phyloP scores from a whole-genome alignment of 2,888 invertebrate genomes.

The Aproaerema taeniolella region DNA sequence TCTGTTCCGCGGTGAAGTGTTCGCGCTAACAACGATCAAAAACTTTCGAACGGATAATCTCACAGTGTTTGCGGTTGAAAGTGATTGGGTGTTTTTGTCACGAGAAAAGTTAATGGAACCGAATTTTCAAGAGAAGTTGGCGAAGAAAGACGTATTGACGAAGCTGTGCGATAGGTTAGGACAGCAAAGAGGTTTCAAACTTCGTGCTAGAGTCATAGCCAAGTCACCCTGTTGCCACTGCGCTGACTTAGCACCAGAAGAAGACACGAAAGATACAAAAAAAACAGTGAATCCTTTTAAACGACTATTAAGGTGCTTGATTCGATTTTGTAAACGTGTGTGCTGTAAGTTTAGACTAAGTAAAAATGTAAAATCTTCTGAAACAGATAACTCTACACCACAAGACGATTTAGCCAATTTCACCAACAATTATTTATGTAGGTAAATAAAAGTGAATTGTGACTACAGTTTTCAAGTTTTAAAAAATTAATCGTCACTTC shows the following conservation, averaged over 20 bases:
- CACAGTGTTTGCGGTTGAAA: slow-evolving; percentile 51
- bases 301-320: no score
- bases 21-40: slow-evolving; percentile 53
- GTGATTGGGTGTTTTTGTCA: slow-evolving; percentile 60
- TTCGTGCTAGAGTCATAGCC: slow-evolving; percentile 37
- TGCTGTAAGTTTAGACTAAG: slow-evolving; percentile 15
- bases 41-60: slow-evolving; percentile 55
- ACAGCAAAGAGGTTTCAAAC: slow-evolving; percentile 31
- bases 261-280: slow-evolving; percentile 28
- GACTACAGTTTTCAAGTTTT: no score
- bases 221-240: slow-evolving; percentile 58
- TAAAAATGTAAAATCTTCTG: slow-evolving; percentile 31
- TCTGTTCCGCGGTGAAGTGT: slow-evolving; percentile 38
- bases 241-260: slow-evolving; percentile 30
- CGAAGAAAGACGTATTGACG: slow-evolving; percentile 41
- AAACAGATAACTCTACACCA: slow-evolving; percentile 19
- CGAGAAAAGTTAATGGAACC: slow-evolving; percentile 49
- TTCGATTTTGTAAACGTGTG: slow-evolving; percentile 27
- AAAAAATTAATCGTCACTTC: no score
- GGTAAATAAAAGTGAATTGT: no score
- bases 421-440: slow-evolving; percentile 49
- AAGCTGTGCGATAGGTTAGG: slow-evolving; percentile 44
- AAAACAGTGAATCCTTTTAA: slow-evolving; percentile 26
- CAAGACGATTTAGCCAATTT: slow-evolving; percentile 25
- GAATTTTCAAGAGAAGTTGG: slow-evolving; percentile 46